Evolutionary conservation across 1,140 invertebrate genomes (phyloP).

Genomic region (Atta colombica): DNA sequence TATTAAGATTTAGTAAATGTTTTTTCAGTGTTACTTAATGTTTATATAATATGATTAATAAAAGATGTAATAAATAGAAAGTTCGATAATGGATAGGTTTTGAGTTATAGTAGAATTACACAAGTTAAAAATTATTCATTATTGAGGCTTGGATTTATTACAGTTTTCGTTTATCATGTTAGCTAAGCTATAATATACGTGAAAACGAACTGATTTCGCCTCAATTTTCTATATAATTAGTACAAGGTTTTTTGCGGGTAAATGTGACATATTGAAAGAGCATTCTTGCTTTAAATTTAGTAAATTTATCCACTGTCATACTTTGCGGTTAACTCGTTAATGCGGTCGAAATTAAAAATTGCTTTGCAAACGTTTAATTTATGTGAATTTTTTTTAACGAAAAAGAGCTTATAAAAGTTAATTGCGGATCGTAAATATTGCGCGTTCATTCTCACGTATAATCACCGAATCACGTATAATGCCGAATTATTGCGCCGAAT

Average conservation of each 20-base stretch:
- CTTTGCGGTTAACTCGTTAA: constrained; percentile 10
- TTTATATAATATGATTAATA: too few relatives aligned
- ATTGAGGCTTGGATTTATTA: too few relatives aligned
- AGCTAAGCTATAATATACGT: too few relatives aligned
- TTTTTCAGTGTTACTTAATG: too few relatives aligned
- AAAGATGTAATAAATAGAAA: too few relatives aligned
- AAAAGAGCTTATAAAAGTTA: neutral
- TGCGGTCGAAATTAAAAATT: constrained; percentile 20
- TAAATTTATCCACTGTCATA: neutral
- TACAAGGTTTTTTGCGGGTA: neutral
- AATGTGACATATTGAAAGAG: neutral
- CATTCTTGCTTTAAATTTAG: neutral
- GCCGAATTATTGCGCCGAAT: neutral
- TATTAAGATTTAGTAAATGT: too few relatives aligned
- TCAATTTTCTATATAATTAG: too few relatives aligned
- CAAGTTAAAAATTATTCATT: too few relatives aligned
- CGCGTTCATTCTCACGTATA: constrained; percentile 17
- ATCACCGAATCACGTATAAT: neutral
- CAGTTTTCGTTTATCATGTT: too few relatives aligned
- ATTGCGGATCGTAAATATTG: constrained; percentile 27
- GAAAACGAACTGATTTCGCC: too few relatives aligned
- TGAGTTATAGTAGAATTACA: too few relatives aligned
- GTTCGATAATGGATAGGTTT: too few relatives aligned
- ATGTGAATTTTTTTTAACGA: constrained; percentile 14
- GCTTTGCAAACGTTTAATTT: constrained; percentile 15